phyloP scores from a whole-genome alignment of 1,140 invertebrate genomes.

The Laodelphax striatellus region DNA sequence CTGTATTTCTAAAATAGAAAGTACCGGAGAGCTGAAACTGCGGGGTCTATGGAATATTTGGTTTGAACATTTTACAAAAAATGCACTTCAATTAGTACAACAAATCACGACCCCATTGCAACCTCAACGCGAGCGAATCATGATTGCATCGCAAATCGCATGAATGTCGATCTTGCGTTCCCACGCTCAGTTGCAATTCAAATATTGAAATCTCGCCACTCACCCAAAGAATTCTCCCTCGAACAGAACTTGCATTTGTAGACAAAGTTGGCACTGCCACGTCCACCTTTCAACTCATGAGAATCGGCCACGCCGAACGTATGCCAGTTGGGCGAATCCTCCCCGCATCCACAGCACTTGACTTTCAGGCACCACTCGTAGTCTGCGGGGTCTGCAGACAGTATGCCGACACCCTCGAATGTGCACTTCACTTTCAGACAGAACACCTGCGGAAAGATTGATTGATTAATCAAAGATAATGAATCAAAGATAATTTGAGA shows the following conservation, averaged over 20 bases:
- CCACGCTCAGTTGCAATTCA: too few species aligned
- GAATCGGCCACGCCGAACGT: constrained; percentile 58
- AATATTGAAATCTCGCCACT: constrained; percentile 29
- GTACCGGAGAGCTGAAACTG: too few species aligned
- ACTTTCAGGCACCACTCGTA: constrained; percentile 27
- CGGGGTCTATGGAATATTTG: too few species aligned
- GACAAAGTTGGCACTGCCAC: constrained; percentile 61
- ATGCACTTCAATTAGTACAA: too few species aligned
- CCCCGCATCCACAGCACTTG: constrained; percentile 68
- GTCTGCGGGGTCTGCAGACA: neutral
- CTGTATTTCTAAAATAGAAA: too few species aligned
- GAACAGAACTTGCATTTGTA: constrained; percentile 84
- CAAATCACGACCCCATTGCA: too few species aligned
- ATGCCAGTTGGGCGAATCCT: constrained; percentile 68
- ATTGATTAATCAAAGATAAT: too few species aligned
- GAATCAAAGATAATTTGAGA: too few species aligned
- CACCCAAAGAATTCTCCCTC: constrained; percentile 71
- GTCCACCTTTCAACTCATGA: constrained; percentile 52
- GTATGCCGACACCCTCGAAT: constrained; percentile 11
- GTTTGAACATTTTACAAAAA: too few species aligned
- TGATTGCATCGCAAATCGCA: neutral
- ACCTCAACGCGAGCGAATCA: too few species aligned
- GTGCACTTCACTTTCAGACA: neutral
- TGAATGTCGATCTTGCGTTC: neutral
- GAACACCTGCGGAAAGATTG: neutral